Base-by-base conservation (phyloP, 2,113 vertebrate species). In the Oxyruncus cristatus region DNA sequence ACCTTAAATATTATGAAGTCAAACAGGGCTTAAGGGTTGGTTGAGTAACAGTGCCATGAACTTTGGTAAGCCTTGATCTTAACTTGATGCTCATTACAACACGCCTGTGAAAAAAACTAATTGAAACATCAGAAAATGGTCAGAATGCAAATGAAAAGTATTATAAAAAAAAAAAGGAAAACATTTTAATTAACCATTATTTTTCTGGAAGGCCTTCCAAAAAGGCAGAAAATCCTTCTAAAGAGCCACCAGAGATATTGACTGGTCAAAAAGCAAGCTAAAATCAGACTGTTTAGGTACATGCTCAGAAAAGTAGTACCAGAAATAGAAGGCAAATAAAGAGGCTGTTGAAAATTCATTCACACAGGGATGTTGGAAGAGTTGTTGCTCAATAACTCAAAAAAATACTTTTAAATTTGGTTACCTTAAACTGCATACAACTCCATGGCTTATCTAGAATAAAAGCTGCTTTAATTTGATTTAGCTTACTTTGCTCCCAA, bases 51-150 rank as follows among this genome's bases (percentile, higher is more conserved):
- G 23, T 28, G 41, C 71, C 67, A 95, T 90, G 80, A 85, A 90
- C 90, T 88, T 66, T 47, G 85, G n/a, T 75, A 90, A 90, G 46
- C 39, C 73, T 66, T 88, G 74, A 59, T 75, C 65, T 61, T 67
- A 73, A 70, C 67, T 82, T 71, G 67, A 67, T 2, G 8, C 10
- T 93, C 55, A 67, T 93, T 96, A 55, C 70, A 77, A 63, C 55
- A 79, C 0, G 0, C 39, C 71, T 92, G 68, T 66, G 68, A 71
- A 70, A 59, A 94, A 62, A n/a, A 30, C 35, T 52, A 93, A 83
- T 61, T 93, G 71, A 90, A 90, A 94, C 85, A 80, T 90, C n/a
- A 76, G 49, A 68, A 95, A 91, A 85, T 24, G 59, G 78, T 85
- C 92, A 96, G 32, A 94, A 90, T 0, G 1, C 19, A 95, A 85